Evolutionary conservation across 1,140 invertebrate species (phyloP).

Genomic region (Bombus difficillimus): DNA sequence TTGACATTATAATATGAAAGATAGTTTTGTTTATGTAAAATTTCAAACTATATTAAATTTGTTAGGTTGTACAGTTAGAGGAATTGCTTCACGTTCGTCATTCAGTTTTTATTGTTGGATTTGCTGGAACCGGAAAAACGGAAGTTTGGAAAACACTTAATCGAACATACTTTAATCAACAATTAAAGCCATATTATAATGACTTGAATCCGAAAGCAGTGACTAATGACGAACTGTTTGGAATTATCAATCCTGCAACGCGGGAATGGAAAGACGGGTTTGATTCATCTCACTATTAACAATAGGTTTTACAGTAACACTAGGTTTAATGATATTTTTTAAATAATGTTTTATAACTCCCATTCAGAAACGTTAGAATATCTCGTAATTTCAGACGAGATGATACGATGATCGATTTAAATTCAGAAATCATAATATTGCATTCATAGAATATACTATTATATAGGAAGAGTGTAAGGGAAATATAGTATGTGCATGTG

Average conservation of each 20-base stretch:
- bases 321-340: background rate
- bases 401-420: no score
- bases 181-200: conserved; percentile 92
- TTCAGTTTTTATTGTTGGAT: conserved; percentile 96
- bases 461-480: no score
- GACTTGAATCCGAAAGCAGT: conserved; percentile 98
- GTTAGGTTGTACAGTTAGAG: conserved; percentile 93
- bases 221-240: conserved; percentile 97
- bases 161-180: conserved; percentile 91
- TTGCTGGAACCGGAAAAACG: conserved; percentile 96
- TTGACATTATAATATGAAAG: no score
- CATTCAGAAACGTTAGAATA: background rate
- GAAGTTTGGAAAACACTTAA: conserved; percentile 96
- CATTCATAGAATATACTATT: no score
- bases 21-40: background rate
- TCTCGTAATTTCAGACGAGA: no score
- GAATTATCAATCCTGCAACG: conserved; percentile 96
- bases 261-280: conserved; percentile 98
- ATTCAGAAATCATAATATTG: no score
- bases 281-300: background rate
- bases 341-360: background rate
- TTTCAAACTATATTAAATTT: background rate
- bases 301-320: background rate
- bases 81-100: conserved; percentile 96
- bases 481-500: no score